Conservation (phyloP, 2,888 invertebrate species). For the Podabrus alpinus region DNA sequence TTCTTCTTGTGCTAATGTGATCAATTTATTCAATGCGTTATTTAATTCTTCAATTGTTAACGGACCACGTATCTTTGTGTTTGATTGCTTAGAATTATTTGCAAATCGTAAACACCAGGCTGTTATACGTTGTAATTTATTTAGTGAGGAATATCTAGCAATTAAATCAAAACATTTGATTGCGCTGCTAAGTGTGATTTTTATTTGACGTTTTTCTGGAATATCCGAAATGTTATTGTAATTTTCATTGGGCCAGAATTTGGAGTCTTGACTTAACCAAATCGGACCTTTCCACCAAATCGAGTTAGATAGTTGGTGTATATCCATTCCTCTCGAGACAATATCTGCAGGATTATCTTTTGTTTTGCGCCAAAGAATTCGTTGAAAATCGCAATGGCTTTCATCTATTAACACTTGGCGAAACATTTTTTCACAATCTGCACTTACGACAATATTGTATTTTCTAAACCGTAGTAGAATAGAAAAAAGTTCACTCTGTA, state of each 20-base stretch:
- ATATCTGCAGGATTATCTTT: slow-evolving; percentile 7
- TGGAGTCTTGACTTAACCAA: slow-evolving; percentile 3
- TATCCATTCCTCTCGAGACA: neutral
- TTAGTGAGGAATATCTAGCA: neutral
- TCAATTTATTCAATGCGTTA: neutral
- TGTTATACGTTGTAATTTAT: neutral
- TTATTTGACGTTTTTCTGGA: too few relatives aligned
- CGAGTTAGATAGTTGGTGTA: neutral
- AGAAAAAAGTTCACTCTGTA: too few relatives aligned
- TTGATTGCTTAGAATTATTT: neutral
- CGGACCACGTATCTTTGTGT: neutral
- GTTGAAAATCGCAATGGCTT: neutral
- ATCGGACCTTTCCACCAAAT: neutral
- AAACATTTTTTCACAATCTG: slow-evolving; percentile 14
- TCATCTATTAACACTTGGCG: neutral
- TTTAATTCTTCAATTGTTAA: slow-evolving; percentile 7
- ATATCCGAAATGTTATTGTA: neutral
- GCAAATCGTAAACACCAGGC: neutral
- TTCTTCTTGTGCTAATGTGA: neutral
- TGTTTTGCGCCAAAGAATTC: slow-evolving; percentile 5
- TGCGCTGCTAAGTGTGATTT: neutral
- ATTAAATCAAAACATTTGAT: neutral
- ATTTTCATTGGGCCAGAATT: neutral
- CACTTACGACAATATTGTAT: neutral
- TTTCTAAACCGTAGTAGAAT: slow-evolving; percentile 4